Conservation (phyloP, 2,113 vertebrate species). For the Chionodraco myersi region DNA sequence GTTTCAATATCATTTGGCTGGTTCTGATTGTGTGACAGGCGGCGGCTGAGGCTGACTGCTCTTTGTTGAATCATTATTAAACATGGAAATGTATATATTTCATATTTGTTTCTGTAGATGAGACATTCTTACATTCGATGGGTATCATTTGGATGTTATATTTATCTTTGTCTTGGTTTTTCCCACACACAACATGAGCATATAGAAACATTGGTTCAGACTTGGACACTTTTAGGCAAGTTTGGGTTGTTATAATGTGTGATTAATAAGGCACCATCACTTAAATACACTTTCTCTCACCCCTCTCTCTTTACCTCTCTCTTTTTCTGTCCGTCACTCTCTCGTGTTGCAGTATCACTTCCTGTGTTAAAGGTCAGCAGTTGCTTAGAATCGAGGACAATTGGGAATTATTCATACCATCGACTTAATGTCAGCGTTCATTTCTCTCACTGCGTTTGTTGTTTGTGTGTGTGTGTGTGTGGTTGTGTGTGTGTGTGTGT, state of each 20-base stretch:
- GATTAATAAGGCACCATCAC: not conserved
- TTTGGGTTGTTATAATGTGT: not conserved
- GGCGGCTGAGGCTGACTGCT: not conserved
- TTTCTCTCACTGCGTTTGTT: conserved; percentile 72
- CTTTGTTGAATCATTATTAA: not conserved
- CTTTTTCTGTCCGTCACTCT: conserved; percentile 10
- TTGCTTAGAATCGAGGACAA: conserved; percentile 89
- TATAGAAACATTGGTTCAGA: not conserved
- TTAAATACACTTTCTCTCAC: not conserved
- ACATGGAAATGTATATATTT: not conserved
- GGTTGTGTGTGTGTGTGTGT: too few species aligned
- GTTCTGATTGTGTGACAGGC: not conserved
- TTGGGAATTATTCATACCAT: conserved; percentile 98
- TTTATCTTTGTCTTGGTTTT: not conserved
- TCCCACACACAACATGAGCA: not conserved
- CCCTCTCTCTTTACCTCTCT: conserved; percentile 30
- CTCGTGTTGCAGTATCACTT: conserved; percentile 76
- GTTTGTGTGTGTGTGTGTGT: not conserved
- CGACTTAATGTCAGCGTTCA: conserved; percentile 96
- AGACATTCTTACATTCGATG: not conserved
- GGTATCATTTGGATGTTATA: not conserved
- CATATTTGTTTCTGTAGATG: not conserved
- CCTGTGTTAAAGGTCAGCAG: conserved; percentile 90
- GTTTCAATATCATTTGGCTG: not conserved
- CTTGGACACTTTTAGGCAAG: not conserved